Evolutionary conservation across 1,140 invertebrate genomes (phyloP).

Genomic region (Macrocentrus cingulum): DNA sequence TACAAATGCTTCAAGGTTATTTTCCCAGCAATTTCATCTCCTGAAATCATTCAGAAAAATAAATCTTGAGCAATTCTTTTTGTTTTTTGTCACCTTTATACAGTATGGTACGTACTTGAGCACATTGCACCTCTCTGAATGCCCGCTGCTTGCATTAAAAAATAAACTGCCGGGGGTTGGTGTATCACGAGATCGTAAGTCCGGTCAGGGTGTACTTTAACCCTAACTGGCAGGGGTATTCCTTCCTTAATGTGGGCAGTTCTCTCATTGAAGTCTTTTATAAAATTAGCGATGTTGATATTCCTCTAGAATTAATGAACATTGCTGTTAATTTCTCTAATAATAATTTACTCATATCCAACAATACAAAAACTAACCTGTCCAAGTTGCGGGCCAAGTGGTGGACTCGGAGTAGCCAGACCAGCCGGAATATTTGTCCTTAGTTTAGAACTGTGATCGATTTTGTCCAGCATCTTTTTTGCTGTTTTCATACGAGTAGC

Average conservation of each 20-base stretch:
- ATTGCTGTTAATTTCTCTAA: slow-evolving; percentile 25
- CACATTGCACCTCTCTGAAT: slow-evolving; percentile 80
- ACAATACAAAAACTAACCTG: slow-evolving; percentile 72
- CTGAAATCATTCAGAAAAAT: slow-evolving; percentile 54
- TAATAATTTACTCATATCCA: no score
- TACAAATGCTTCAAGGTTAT: slow-evolving; percentile 96
- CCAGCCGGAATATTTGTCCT: slow-evolving; percentile 82
- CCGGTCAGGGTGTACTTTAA: slow-evolving; percentile 85
- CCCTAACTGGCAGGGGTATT: slow-evolving; percentile 81
- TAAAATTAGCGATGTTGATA: slow-evolving; percentile 94
- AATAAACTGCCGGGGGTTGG: slow-evolving; percentile 83
- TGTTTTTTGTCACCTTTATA: no score
- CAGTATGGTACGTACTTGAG: slow-evolving; percentile 68
- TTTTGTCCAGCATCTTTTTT: slow-evolving; percentile 72
- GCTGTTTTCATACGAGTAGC: slow-evolving; percentile 65
- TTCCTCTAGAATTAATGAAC: slow-evolving; percentile 71
- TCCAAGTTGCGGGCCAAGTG: slow-evolving; percentile 87
- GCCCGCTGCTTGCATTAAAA: slow-evolving; percentile 94
- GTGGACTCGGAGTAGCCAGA: slow-evolving; percentile 82
- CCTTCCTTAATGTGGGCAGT: slow-evolving; percentile 93
- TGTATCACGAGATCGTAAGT: slow-evolving; percentile 82
- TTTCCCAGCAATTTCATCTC: slow-evolving; percentile 81
- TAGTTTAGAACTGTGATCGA: slow-evolving; percentile 73
- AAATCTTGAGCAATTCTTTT: no score
- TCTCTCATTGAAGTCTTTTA: slow-evolving; percentile 96